These are phyloP conservation scores for Agonum fuliginosum DNA, from an alignment of 2,888 invertebrate genomes.

Conservation along the genomic window DNA sequence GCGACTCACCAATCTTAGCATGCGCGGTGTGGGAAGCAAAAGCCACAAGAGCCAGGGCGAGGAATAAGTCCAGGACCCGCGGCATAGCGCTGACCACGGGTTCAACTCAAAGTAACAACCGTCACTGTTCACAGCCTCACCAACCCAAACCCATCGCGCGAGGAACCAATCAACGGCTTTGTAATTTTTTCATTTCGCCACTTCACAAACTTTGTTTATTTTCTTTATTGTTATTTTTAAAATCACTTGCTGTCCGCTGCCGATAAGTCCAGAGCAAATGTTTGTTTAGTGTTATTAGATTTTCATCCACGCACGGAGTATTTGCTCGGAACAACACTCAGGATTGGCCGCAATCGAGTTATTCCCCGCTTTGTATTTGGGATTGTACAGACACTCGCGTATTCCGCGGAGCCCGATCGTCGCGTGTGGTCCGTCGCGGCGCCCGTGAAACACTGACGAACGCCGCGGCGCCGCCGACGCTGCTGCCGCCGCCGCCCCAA, in stretches of 20 bases:
- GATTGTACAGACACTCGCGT: slow-evolving; percentile 9
- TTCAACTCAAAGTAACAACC: background rate
- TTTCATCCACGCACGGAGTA: slow-evolving; percentile 38
- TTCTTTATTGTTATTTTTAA: slow-evolving; percentile 39
- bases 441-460: slow-evolving; percentile 46
- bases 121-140: background rate
- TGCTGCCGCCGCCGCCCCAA: background rate
- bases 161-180: background rate
- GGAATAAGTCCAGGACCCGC: slow-evolving; percentile 19
- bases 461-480: slow-evolving; percentile 21
- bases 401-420: background rate
- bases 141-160: slow-evolving; percentile 1
- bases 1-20: slow-evolving; percentile 55
- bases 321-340: slow-evolving; percentile 2
- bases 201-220: slow-evolving; percentile 31
- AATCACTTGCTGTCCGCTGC: slow-evolving; percentile 49
- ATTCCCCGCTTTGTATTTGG: background rate
- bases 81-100: slow-evolving; percentile 23
- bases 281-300: slow-evolving; percentile 46
- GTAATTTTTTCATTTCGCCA: slow-evolving; percentile 36
- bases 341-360: background rate
- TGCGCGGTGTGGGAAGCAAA: slow-evolving; percentile 24
- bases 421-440: background rate
- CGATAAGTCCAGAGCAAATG: slow-evolving; percentile 37
- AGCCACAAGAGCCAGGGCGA: slow-evolving; percentile 27